Evolutionary conservation across 2,113 vertebrate species (phyloP).

Genomic region (Piaya cayana): DNA sequence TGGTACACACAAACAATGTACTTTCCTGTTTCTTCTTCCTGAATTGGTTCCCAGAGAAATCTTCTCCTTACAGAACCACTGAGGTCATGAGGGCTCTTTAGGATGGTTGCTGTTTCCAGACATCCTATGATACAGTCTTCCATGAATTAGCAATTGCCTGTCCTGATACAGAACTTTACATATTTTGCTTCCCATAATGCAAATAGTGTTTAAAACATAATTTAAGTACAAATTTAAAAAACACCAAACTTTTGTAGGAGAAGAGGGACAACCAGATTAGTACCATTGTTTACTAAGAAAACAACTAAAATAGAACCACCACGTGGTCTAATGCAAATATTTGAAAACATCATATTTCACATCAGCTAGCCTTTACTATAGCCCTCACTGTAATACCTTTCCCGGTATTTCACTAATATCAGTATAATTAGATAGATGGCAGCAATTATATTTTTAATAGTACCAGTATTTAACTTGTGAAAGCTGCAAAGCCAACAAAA

Average conservation of each 20-base stretch:
- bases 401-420: neutral
- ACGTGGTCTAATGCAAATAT: neutral
- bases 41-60: neutral
- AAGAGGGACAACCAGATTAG: neutral
- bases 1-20: accelerated
- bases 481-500: neutral
- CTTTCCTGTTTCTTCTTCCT: neutral
- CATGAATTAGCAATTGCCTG: neutral
- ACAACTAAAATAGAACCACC: neutral
- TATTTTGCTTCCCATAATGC: neutral
- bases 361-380: neutral
- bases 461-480: neutral
- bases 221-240: neutral
- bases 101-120: neutral
- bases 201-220: neutral
- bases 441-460: neutral
- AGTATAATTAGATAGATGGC: neutral
- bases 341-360: neutral
- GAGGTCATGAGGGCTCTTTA: neutral
- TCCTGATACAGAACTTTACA: neutral
- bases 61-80: neutral
- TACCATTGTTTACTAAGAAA: neutral
- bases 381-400: neutral
- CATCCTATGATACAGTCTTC: neutral
- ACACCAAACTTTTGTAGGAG: neutral